phyloP scores from a whole-genome alignment of 2,888 invertebrate genomes.

The Melanostoma mellinum region DNA sequence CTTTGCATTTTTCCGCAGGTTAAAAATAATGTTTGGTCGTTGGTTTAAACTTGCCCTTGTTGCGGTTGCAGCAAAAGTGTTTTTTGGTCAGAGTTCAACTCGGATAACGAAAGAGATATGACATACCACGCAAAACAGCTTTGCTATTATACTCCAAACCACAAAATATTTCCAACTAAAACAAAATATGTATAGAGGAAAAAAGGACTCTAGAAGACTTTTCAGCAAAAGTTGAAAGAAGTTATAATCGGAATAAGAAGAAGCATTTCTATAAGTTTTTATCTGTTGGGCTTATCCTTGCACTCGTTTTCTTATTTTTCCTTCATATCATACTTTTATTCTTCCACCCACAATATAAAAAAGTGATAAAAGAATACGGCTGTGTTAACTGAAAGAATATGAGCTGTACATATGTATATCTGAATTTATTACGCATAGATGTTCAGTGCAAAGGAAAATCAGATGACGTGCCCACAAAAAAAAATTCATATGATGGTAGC shows the following conservation, averaged over 20 bases:
- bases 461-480: constrained; percentile 19
- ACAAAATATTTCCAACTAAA: not conserved
- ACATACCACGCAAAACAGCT: constrained; percentile 20
- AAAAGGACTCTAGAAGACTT: not conserved
- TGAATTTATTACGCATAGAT: constrained; percentile 2
- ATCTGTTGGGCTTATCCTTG: constrained; percentile 17
- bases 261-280: constrained; percentile 34
- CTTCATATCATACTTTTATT: not conserved
- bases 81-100: constrained; percentile 36
- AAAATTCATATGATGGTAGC: constrained; percentile 3
- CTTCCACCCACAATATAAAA: not conserved
- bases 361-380: too few relatives aligned
- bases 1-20: constrained; percentile 22
- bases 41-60: not conserved
- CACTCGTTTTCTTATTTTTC: constrained; percentile 6
- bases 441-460: constrained; percentile 18
- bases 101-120: constrained; percentile 27
- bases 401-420: not conserved
- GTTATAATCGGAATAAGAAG: constrained; percentile 40
- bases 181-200: constrained; percentile 18
- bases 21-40: not conserved
- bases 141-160: constrained; percentile 5
- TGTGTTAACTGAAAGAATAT: not conserved
- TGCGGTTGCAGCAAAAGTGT: constrained; percentile 33
- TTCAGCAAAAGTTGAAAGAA: constrained; percentile 35